These are phyloP conservation scores for Diadumene lineata DNA, from an alignment of 92 coral and sea anemone species.

Conservation along the genomic window DNA sequence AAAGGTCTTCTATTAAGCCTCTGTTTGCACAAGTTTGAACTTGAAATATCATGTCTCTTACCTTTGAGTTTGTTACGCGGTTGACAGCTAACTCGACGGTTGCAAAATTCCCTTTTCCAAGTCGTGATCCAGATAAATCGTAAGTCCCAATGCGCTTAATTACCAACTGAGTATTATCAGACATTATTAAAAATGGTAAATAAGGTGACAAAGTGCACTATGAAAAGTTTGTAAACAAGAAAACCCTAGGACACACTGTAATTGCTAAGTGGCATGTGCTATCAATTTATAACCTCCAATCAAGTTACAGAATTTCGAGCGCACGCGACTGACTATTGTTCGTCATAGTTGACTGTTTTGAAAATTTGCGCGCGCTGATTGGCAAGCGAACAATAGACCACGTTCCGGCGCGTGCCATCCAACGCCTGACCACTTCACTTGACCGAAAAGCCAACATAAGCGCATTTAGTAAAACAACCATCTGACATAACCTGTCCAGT, in stretches of 20 bases:
- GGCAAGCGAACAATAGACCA: conserved; percentile 70
- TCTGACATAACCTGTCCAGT: not conserved
- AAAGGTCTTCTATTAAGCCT: conserved; percentile 27
- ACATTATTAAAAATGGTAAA: conserved; percentile 55
- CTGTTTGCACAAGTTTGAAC: conserved; percentile 42
- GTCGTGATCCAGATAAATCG: conserved; percentile 76
- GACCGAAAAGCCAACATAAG: conserved; percentile 46
- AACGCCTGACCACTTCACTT: conserved; percentile 47
- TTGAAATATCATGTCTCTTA: conserved; percentile 44
- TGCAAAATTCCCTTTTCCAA: conserved; percentile 97
- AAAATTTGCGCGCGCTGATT: conserved; percentile 64
- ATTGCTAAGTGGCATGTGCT: conserved; percentile 81
- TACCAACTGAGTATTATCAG: conserved; percentile 56
- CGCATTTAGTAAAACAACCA: conserved; percentile 19
- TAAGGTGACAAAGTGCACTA: conserved; percentile 17
- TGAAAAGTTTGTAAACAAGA: conserved; percentile 57
- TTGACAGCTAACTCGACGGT: conserved; percentile 89
- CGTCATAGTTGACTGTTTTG: conserved; percentile 67
- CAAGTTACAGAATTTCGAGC: conserved; percentile 61
- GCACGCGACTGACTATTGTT: conserved; percentile 95
- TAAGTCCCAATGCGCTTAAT: conserved; percentile 90
- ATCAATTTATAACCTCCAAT: conserved; percentile 67
- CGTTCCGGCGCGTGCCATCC: conserved; percentile 91
- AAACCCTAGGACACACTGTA: conserved; percentile 53
- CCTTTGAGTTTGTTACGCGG: conserved; percentile 86